These are phyloP conservation scores for Eucriotettix oculatus DNA, from an alignment of 2,888 invertebrate genomes.

Conservation along the genomic window DNA sequence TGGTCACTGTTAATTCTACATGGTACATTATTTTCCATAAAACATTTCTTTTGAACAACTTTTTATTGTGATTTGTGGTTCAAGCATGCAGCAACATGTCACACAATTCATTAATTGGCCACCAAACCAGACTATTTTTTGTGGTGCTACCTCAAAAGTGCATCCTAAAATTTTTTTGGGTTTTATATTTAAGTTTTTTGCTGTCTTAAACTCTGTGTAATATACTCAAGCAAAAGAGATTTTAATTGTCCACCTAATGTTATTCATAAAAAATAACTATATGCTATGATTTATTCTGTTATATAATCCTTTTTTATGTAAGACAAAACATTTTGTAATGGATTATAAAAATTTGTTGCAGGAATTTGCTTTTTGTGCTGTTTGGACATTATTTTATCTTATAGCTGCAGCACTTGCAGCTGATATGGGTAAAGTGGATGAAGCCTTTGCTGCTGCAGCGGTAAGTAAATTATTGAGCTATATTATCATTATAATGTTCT, in stretches of 20 bases:
- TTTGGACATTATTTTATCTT: constrained; percentile 60
- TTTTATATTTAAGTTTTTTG: too few species aligned
- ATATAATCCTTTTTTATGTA: neutral
- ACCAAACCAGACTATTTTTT: too few species aligned
- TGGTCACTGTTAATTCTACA: too few species aligned
- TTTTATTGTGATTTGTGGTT: too few species aligned
- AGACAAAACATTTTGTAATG: neutral
- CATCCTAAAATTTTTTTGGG: too few species aligned
- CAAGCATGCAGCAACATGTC: too few species aligned
- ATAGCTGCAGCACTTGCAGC: constrained; percentile 56
- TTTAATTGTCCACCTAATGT: neutral
- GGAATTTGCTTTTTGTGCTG: constrained; percentile 55
- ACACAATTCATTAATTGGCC: too few species aligned
- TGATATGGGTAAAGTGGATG: constrained; percentile 29
- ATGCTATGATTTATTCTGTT: neutral
- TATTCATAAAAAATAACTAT: neutral
- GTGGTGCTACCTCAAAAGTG: too few species aligned
- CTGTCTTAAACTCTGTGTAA: too few species aligned
- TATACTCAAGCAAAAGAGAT: neutral
- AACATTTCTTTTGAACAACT: too few species aligned
- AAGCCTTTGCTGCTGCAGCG: constrained; percentile 50
- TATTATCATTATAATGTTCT: neutral
- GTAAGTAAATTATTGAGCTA: constrained; percentile 47
- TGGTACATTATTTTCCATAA: too few species aligned
- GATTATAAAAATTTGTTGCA: constrained; percentile 19